Base-by-base conservation (phyloP, 2,888 invertebrate species). In the Noctua janthina region DNA sequence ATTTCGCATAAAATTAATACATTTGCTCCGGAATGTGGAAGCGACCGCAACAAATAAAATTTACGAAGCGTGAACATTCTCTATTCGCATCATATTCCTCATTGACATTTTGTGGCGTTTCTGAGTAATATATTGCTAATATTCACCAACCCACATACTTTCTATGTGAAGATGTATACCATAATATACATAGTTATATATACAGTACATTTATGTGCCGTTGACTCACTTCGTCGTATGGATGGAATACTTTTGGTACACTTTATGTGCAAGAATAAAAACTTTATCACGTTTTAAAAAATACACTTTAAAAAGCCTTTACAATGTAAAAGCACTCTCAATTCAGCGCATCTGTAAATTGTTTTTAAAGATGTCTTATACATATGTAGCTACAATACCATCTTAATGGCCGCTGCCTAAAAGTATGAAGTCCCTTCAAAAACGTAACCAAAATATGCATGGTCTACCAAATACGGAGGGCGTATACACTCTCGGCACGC, bases 211-310 rank as follows among this genome's bases (percentile, higher is more conserved):
- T 29, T 49, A 15, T 68, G 13, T 39, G 35, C 73, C 29, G 79
- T 46, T 87, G 84, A 85, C 70, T 85, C 85, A 86, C 29, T 62
- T 13, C n/a, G 56, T 7, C 1, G 35, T 46, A 56, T 67, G 51
- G 29, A 39, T 39, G 51, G 10, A 86, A 75, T 59, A 69, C 43
- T 70, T 77, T 75, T 67, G n/a, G 46, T 74, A 70, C 15, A 73
- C 51, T 80, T 73, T 67, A 83, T 80, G 74, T 35, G 15, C 13
- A 67, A 46, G 39, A 76, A 86, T 76, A 71, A 70, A 85, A 80
- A 74, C 11, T 66, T 80, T 78, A 77, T 67, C 66, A 66, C 79
- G 62, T 62, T n/a, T 76, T 20, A 51, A 71, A 72, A 78, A 76
- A 76, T 54, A 72, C 20, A 68, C 39, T 76, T 56, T 56, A 5